phyloP scores from a whole-genome alignment of 2,797 vertebrate species.

The Onychomys torridus region DNA sequence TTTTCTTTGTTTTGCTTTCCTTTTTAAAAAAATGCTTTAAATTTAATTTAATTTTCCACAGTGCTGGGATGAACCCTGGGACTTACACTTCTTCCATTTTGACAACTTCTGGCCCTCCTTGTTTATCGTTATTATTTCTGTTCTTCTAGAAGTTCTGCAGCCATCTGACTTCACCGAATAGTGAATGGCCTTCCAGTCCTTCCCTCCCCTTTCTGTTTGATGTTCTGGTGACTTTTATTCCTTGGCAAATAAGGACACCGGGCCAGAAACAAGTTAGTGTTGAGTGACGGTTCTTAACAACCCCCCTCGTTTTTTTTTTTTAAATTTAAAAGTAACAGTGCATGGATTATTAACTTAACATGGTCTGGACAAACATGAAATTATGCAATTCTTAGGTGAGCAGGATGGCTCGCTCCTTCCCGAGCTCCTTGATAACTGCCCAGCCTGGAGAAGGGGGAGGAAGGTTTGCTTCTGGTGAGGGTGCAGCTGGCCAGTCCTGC shows the following conservation, averaged over 20 bases:
- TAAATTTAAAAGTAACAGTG: conserved; percentile 63
- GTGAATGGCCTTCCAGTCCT: conserved; percentile 34
- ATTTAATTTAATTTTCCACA: background rate
- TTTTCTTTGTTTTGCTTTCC: background rate
- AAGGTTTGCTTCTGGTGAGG: background rate
- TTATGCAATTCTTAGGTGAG: conserved; percentile 52
- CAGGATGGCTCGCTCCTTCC: background rate
- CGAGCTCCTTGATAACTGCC: conserved; percentile 58
- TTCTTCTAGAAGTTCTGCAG: background rate
- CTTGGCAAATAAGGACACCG: conserved; percentile 74
- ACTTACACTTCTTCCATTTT: background rate
- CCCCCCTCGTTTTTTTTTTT: background rate
- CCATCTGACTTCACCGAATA: background rate
- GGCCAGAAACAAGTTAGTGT: conserved; percentile 68
- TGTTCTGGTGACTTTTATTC: conserved; percentile 79
- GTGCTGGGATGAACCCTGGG: background rate
- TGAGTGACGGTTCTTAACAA: conserved; percentile 59
- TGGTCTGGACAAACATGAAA: conserved; percentile 77
- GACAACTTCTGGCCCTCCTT: background rate
- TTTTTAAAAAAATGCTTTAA: background rate
- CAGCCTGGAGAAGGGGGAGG: background rate
- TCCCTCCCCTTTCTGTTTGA: conserved; percentile 61
- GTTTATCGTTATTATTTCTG: background rate
- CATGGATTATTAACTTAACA: conserved; percentile 85
- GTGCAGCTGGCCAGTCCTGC: background rate